phyloP scores from a whole-genome alignment of 2,888 invertebrate genomes.

The Netelia fuscicornis region DNA sequence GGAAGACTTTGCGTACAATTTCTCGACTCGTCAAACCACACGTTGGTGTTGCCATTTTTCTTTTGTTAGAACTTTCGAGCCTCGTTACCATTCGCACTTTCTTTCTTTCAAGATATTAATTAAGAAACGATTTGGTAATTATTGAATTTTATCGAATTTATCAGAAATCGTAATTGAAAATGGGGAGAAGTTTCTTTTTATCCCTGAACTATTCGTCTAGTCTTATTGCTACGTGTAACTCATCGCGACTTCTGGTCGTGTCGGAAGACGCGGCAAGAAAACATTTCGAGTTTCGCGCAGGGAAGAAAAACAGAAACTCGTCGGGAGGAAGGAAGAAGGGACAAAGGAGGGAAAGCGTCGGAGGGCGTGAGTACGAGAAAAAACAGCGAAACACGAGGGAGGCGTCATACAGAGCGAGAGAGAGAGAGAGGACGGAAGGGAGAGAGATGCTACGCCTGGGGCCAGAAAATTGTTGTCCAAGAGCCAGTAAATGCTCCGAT shows the following conservation, averaged over 20 bases:
- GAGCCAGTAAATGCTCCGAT: slow-evolving; percentile 16
- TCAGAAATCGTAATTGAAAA: background rate
- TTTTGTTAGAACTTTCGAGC: too few relatives aligned
- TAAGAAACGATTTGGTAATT: background rate
- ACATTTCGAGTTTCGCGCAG: slow-evolving; percentile 67
- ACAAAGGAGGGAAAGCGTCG: slow-evolving; percentile 48
- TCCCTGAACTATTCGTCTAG: slow-evolving; percentile 15
- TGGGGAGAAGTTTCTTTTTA: background rate
- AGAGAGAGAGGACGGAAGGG: slow-evolving; percentile 47
- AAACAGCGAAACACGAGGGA: slow-evolving; percentile 62
- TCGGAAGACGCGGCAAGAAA: slow-evolving; percentile 37
- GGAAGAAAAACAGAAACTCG: slow-evolving; percentile 73
- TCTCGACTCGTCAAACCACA: background rate
- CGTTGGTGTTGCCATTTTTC: too few relatives aligned
- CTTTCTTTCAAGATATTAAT: background rate
- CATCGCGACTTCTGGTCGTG: slow-evolving; percentile 42
- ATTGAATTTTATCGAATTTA: background rate
- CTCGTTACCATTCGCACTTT: too few relatives aligned
- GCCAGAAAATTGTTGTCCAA: slow-evolving; percentile 60
- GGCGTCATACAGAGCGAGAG: slow-evolving; percentile 48
- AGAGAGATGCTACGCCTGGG: slow-evolving; percentile 44
- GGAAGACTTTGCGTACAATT: background rate
- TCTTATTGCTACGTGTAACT: slow-evolving; percentile 17
- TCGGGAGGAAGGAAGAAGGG: slow-evolving; percentile 53
- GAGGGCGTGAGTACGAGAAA: slow-evolving; percentile 40